Percentiles rank a stretch among this genome's conserved stretches.
Conservation (phyloP, 2,113 vertebrate genomes). For the Amazona guildingii region DNA sequence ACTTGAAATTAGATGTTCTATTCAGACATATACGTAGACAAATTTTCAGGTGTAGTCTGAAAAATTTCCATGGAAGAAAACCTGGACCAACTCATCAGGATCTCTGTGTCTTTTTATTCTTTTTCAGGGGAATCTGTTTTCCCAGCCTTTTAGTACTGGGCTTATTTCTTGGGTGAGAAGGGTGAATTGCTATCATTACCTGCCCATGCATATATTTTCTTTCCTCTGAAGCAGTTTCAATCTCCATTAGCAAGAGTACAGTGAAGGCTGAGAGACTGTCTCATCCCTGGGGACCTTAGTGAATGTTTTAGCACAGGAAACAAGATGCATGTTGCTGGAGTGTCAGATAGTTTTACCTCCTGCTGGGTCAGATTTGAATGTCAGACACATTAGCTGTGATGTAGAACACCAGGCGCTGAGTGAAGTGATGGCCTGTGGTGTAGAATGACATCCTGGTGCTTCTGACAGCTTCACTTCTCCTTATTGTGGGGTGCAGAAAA, state of each 20-base stretch:
- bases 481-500: slow-evolving; percentile 65
- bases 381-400: slow-evolving; percentile 67
- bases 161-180: not conserved
- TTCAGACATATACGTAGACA: not conserved
- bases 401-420: slow-evolving; percentile 68
- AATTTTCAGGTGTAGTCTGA: not conserved
- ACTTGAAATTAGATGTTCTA: not conserved
- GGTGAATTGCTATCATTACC: not conserved
- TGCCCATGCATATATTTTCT: not conserved
- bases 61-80: not conserved
- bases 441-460: slow-evolving; percentile 52
- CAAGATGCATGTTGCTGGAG: slow-evolving; percentile 66
- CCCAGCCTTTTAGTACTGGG: not conserved
- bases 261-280: not conserved
- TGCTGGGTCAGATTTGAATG: slow-evolving; percentile 70
- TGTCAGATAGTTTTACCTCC: slow-evolving; percentile 74
- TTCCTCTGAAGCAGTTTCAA: not conserved
- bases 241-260: not conserved
- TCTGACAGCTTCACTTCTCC: slow-evolving; percentile 47
- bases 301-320: slow-evolving; percentile 73
- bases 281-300: slow-evolving; percentile 13
- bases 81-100: not conserved
- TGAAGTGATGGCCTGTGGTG: slow-evolving; percentile 50
- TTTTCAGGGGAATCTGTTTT: not conserved
- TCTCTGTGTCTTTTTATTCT: not conserved